A percentile compares a stretch with the other conserved stretches of the same genome.
phyloP scores from a whole-genome alignment of 2,113 vertebrate species.

The Rhea americana region DNA sequence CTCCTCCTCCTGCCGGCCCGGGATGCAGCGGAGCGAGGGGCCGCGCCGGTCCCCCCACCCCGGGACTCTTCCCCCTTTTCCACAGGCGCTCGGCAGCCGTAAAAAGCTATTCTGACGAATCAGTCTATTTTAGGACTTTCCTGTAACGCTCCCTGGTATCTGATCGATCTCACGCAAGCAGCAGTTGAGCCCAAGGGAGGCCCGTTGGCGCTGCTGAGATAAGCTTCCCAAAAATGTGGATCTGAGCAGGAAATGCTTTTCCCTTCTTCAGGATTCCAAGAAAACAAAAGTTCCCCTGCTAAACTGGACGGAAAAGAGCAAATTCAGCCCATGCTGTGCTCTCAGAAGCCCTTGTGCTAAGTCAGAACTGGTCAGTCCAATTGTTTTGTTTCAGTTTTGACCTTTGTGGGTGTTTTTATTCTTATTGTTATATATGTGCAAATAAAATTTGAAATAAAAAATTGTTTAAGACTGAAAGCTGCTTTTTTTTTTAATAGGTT shows the following conservation, averaged over 20 bases:
- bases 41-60: too few relatives aligned
- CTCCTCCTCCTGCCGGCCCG: too few relatives aligned
- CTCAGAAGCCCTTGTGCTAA: background rate
- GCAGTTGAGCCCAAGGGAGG: fast-evolving
- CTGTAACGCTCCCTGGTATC: background rate
- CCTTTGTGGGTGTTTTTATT: fast-evolving
- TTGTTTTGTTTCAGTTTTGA: fast-evolving
- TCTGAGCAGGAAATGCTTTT: background rate
- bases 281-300: background rate
- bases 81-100: background rate
- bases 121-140: background rate
- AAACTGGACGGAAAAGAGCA: background rate
- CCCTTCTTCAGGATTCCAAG: background rate
- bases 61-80: background rate
- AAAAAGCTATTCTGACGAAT: too few relatives aligned
- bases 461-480: fast-evolving
- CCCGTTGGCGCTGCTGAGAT: background rate
- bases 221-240: background rate
- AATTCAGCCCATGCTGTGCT: background rate
- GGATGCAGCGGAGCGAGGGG: too few relatives aligned
- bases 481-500: background rate
- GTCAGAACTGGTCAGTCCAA: background rate
- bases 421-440: fast-evolving
- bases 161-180: fast-evolving
- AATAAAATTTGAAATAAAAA: fast-evolving